Evolutionary conservation across 2,797 vertebrate genomes (phyloP).

Genomic region (Propithecus deckenii): DNA sequence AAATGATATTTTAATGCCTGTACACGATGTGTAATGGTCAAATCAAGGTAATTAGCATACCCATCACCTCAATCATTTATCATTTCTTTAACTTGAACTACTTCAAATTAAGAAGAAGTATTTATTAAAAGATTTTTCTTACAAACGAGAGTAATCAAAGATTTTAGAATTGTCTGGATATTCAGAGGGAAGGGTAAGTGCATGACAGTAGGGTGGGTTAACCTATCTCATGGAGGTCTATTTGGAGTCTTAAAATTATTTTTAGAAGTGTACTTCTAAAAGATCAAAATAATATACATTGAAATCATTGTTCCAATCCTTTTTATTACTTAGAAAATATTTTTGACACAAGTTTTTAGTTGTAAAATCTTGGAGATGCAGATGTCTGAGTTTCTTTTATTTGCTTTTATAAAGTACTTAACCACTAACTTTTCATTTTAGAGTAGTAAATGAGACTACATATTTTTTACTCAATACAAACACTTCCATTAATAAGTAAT

Average conservation of each 20-base stretch:
- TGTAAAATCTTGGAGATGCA: not conserved
- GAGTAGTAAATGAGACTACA: not conserved
- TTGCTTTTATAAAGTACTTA: not conserved
- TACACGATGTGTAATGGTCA: not conserved
- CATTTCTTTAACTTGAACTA: not conserved
- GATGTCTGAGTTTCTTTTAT: not conserved
- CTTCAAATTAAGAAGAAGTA: not conserved
- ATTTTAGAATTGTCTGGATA: not conserved
- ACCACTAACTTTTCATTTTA: not conserved
- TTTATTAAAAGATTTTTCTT: not conserved
- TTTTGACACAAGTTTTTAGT: not conserved
- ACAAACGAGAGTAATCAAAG: not conserved
- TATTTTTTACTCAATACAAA: not conserved
- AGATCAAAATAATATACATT: not conserved
- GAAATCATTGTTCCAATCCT: not conserved
- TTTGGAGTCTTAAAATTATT: conserved; percentile 22
- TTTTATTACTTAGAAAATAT: conserved; percentile 22
- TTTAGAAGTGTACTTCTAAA: not conserved
- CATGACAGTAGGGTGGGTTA: not conserved
- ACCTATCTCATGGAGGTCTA: not conserved
- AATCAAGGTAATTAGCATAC: not conserved
- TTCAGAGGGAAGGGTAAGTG: not conserved
- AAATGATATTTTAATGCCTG: not conserved
- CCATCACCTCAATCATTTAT: not conserved
- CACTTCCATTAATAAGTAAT: not conserved